Base-by-base conservation (phyloP, 2,113 vertebrate species). In the Marcusenius ussheri region DNA sequence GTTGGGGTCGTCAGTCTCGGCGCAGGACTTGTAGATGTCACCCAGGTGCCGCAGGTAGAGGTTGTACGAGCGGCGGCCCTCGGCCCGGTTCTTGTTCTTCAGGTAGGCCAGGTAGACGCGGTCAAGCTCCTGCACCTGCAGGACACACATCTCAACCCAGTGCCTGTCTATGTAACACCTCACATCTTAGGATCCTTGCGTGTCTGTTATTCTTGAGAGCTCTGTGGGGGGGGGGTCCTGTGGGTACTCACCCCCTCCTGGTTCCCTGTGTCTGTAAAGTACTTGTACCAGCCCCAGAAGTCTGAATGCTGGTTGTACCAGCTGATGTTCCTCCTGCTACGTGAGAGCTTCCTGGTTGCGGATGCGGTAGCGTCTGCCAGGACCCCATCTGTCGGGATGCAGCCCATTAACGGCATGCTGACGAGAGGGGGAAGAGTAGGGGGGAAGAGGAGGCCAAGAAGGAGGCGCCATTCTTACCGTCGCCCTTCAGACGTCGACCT, bases 261-360 rank as follows among this genome's bases (percentile, higher is more conserved):
- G 92, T 96, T 96, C 89, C 94, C 93, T 11, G 93, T 95, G 89
- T 97, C 96, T 0, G 93, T 95, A 91, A 96, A 96, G 93, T 93
- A 96, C 91, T 97, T 96, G 94, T 97, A 97, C 95, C 96, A 96
- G 91, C 77, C 92, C 96, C 96, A 97, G 94, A 96, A 97, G 92
- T 97, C 96, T 0, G 96, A 95, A 93, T 96, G 92, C 90, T 96
- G 94, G 46, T 96, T 95, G 94, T 96, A 96, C 95, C 96, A 96
- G 93, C 95, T 97, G 93, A 96, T 94, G 93, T 96, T 96, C 91
- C 96, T 95, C 88, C 95, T 94, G 91, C 95, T 94, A 15, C 96
- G 95, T 77, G 93, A 91, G 84, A 96, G 93, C 90, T 87, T 95
- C 89, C 93, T 94, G 58, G 94, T 86, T 0, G 17, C 50, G 5